Conservation (phyloP, 2,888 invertebrate species). For the Eupithecia subfuscata region DNA sequence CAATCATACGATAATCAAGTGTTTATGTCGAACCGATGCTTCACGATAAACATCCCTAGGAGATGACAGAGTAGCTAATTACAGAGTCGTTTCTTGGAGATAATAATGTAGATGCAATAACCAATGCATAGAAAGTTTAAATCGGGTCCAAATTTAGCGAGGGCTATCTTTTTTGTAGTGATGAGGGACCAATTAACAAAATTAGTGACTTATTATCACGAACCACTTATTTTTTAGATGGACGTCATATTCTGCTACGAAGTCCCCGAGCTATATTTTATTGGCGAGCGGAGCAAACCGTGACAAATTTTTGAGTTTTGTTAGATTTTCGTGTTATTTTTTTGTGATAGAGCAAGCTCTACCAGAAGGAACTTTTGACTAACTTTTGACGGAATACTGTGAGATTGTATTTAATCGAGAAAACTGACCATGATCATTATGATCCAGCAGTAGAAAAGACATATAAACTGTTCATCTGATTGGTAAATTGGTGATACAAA, state of each 20-base stretch:
- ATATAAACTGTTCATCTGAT: not conserved
- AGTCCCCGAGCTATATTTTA: not conserved
- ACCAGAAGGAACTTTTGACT: not conserved
- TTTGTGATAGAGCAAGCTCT: not conserved
- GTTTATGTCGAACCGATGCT: conserved; percentile 1
- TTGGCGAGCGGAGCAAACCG: no score
- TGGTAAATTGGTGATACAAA: not conserved
- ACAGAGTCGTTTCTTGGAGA: not conserved
- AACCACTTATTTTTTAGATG: not conserved
- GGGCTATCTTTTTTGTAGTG: not conserved
- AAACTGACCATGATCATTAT: not conserved
- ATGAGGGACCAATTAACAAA: not conserved
- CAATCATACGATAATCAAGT: conserved; percentile 27
- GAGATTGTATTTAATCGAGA: not conserved
- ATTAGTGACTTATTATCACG: not conserved
- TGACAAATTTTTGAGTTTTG: not conserved
- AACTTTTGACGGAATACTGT: not conserved
- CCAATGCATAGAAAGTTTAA: not conserved
- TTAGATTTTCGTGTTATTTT: not conserved
- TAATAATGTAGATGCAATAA: not conserved
- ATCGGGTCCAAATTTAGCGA: not conserved
- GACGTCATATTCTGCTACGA: no score
- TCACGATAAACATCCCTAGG: not conserved
- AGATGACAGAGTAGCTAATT: not conserved
- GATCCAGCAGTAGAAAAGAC: not conserved